Conservation (phyloP, 2,113 vertebrate species). For the Bagarius yarrelli region DNA sequence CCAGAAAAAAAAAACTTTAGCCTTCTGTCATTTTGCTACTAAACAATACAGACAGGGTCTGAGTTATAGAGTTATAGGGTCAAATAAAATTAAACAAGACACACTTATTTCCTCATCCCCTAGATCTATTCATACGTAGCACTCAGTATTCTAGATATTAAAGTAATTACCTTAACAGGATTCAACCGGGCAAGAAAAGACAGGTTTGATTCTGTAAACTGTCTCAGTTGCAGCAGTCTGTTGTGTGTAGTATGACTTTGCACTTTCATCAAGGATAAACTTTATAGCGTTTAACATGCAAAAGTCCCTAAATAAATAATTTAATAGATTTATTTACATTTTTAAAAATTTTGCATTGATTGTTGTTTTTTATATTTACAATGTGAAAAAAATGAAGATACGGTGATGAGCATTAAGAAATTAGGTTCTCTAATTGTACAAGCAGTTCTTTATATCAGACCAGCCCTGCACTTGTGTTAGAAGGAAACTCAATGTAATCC, state of each 20-base stretch:
- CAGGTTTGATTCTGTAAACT: neutral
- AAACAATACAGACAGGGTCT: neutral
- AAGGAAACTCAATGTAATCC: slow-evolving; percentile 3
- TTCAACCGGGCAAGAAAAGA: neutral
- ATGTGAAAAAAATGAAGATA: neutral
- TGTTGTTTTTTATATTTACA: no score
- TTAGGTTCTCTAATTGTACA: neutral
- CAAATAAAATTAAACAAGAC: neutral
- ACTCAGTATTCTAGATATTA: neutral
- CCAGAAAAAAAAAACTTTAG: neutral
- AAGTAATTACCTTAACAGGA: neutral
- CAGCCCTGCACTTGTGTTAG: neutral
- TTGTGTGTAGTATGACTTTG: neutral
- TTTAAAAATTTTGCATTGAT: no score
- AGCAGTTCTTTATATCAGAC: neutral
- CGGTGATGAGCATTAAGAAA: neutral
- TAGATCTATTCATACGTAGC: neutral
- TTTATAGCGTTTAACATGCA: neutral
- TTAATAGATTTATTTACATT: neutral
- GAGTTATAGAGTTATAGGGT: neutral
- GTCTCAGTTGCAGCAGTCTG: neutral
- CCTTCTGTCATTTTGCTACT: neutral
- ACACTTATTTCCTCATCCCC: neutral
- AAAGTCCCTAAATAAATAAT: neutral
- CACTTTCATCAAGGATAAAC: neutral